Evolutionary conservation across 2,797 vertebrate genomes (phyloP).

Genomic region (Coluber constrictor): DNA sequence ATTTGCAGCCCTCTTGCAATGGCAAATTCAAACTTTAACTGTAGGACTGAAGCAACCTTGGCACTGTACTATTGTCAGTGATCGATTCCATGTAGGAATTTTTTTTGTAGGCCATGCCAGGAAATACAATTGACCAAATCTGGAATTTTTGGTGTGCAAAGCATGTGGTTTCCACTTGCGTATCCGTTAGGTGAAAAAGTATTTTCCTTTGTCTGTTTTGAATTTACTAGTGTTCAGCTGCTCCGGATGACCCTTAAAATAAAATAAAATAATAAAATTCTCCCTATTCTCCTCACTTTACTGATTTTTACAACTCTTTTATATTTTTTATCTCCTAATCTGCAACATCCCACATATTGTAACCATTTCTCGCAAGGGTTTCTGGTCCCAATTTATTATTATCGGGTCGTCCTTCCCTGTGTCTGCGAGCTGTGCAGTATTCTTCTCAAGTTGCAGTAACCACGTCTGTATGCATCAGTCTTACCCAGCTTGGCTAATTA

Average conservation of each 20-base stretch:
- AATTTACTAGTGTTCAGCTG: not conserved
- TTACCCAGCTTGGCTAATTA: not conserved
- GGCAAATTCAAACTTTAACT: not conserved
- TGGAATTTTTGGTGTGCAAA: not conserved
- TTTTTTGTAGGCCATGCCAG: not conserved
- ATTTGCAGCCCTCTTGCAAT: not conserved
- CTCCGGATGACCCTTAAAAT: not conserved
- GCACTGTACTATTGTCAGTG: not conserved
- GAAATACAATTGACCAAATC: not conserved
- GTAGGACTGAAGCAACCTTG: not conserved
- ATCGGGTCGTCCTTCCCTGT: not conserved
- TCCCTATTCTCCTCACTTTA: not conserved
- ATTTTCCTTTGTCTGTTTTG: not conserved
- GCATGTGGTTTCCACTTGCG: not conserved
- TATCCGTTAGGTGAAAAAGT: not conserved
- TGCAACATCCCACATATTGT: not conserved
- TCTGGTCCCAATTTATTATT: not conserved
- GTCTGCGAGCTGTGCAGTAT: not conserved
- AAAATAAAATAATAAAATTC: too few relatives aligned
- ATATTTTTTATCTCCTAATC: not conserved
- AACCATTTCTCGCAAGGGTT: not conserved
- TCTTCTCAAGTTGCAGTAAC: not conserved
- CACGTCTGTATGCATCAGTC: not conserved
- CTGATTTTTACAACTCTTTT: not conserved
- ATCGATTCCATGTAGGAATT: not conserved